Evolutionary conservation across 2,888 invertebrate species (phyloP).

Genomic region (Epistrophe grossulariae): DNA sequence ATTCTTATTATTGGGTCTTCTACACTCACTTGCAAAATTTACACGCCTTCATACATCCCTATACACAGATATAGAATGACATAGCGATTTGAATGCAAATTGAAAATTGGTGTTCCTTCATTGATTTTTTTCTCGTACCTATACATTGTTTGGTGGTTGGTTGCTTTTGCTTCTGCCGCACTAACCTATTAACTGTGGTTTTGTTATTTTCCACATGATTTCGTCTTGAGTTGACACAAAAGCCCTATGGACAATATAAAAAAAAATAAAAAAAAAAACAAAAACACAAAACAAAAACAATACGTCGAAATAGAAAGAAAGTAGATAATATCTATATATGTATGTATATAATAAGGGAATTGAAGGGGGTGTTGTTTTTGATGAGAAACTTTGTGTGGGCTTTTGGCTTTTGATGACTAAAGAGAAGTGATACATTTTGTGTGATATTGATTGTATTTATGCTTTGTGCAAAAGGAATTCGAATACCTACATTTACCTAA

Average conservation of each 20-base stretch:
- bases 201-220: conserved; percentile 73
- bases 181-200: conserved; percentile 72
- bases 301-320: background rate
- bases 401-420: conserved; percentile 11
- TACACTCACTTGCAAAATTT: background rate
- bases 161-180: conserved; percentile 49
- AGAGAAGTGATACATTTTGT: conserved; percentile 13
- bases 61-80: conserved; percentile 1
- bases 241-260: conserved; percentile 24
- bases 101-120: conserved; percentile 64
- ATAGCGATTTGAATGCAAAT: conserved; percentile 59
- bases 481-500: background rate
- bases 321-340: too few species aligned
- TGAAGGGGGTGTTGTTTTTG: background rate
- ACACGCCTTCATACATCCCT: background rate
- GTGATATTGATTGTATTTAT: conserved; percentile 21
- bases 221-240: conserved; percentile 43
- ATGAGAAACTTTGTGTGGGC: conserved; percentile 19
- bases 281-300: conserved; percentile 1
- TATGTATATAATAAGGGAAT: too few species aligned
- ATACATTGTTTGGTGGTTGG: conserved; percentile 40
- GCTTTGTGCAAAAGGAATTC: conserved; percentile 5
- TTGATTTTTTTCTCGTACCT: conserved; percentile 50
- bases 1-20: background rate
- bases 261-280: background rate